Evolutionary conservation across 2,888 invertebrate genomes (phyloP).

Genomic region (Zygothrica quintamaculata): DNA sequence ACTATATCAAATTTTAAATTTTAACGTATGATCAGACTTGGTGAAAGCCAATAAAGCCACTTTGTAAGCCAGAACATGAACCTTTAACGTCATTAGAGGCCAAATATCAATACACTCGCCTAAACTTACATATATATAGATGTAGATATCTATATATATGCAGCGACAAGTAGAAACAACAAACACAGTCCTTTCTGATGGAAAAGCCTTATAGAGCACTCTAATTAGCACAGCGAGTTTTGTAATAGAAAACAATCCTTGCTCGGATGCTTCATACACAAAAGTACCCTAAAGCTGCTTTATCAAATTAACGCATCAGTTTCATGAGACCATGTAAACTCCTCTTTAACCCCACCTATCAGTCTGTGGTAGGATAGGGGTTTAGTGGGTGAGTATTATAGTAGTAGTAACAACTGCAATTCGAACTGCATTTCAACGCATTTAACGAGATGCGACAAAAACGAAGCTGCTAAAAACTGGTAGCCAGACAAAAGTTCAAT

Average conservation of each 20-base stretch:
- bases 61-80: constrained; percentile 21
- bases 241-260: constrained; percentile 65
- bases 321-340: constrained; percentile 47
- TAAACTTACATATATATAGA: constrained; percentile 2
- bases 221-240: constrained; percentile 62
- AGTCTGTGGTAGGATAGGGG: too few species aligned
- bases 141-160: not conserved
- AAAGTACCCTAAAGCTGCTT: constrained; percentile 67
- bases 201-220: constrained; percentile 15
- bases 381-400: too few species aligned
- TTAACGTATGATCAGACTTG: constrained; percentile 4
- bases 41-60: constrained; percentile 11
- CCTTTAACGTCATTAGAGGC: constrained; percentile 21
- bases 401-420: constrained; percentile 32
- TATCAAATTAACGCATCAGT: constrained; percentile 69
- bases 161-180: too few species aligned
- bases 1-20: constrained; percentile 7
- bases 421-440: constrained; percentile 53
- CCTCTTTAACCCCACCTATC: too few species aligned
- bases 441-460: constrained; percentile 64
- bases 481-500: constrained; percentile 59
- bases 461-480: constrained; percentile 55
- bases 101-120: constrained; percentile 36
- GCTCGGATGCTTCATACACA: constrained; percentile 51
- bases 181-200: not conserved